Base-by-base conservation (phyloP, 2,888 invertebrate genomes). In the Thalpophila matura region DNA sequence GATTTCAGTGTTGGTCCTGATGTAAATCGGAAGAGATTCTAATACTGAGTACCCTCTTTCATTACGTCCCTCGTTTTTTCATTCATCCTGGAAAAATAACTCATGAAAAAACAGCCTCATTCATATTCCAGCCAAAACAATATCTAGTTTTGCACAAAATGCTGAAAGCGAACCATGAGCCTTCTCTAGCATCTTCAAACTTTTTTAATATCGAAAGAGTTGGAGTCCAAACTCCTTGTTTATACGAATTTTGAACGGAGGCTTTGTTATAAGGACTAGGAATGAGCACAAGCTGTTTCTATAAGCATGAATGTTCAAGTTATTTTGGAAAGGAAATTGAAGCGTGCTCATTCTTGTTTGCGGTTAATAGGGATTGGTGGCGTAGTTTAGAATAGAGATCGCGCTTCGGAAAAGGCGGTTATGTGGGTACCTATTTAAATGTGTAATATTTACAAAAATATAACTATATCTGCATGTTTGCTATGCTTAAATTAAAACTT, bases 161-260 rank as follows among this genome's bases (percentile, higher is more conserved):
- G 22, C 43, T 33, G 9, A 31, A 49, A 16, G 38, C 37, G n/a
- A 68, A 43, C 68, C 67, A 58, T 60, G 56, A 67, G 49, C 55
- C 47, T 60, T 71, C 43, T 26, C 46, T 53, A 74, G 54, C 27
- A 56, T 70, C 70, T 77, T 61, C 46, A 80, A 87, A 87, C 85
- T 87, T 87, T 86, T 87, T 86, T 84, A 86, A 87, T 87, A 86
- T 84, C 81, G 66, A 76, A 82, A 78, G 79, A 84, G 78, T 81
- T 80, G 70, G 57, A 75, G 67, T 79, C 50, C 37, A 43, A 73
- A 62, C 68, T 58, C 70, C 67, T 78, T 81, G 80, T 79, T 82
- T 81, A 79, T 81, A 74, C 53, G 70, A 79, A 84, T 80, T 81
- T 80, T 61, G 70, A 77, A 75, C 47, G 35, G 54, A 65, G 45